Base-by-base conservation (phyloP, 1,140 invertebrate species). In the Brevipalpus yothersi region DNA sequence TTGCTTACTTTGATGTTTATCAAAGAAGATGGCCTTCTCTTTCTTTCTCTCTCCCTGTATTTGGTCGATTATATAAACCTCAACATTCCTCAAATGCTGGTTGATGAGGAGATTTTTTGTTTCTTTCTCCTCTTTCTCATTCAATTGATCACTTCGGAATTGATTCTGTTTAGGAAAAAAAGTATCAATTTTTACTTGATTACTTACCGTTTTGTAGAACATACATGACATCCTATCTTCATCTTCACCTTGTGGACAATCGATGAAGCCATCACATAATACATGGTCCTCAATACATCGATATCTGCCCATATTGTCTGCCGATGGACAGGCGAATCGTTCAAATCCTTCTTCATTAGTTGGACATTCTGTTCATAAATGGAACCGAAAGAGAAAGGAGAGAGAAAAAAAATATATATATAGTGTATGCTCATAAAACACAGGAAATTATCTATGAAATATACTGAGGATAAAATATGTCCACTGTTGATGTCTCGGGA, bases 271-370 rank as follows among this genome's bases (percentile, higher is more conserved):
- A 72, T 93, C 86, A 73, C 88, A 93, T 23, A 94, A 78, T 61
- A 88, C 86, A 72, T 91, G 87, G 75, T 92, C 89, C 72, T 92
- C 88, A 72, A 94, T 92, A 74, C 89, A 94, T 62, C 86, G 80
- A 73, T 89, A 93, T 63, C 88, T 78, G 43, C 88, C 87, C 72
- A 86, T 83, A 62, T 80, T 72, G 72, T 93, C 88, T 0, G 87
- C 82, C 17, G 84, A 83, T 15, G 89, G 89, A 73, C 89, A 94
- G 31, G 88, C 86, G 67, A 93, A 93, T 66, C 87, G 76, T 69
- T 91, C 87, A 82, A 91, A 88, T 60, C 86, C 86, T 68, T 92
- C 88, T 60, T 86, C 83, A 40, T 86, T 85, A 59, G 84, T 80
- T 60, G 87, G 87, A 74, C 89, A 94, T 71, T 93, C 89, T 94